Base-by-base conservation (phyloP, 2,888 invertebrate genomes). In the Caenorhabditis angaria region DNA sequence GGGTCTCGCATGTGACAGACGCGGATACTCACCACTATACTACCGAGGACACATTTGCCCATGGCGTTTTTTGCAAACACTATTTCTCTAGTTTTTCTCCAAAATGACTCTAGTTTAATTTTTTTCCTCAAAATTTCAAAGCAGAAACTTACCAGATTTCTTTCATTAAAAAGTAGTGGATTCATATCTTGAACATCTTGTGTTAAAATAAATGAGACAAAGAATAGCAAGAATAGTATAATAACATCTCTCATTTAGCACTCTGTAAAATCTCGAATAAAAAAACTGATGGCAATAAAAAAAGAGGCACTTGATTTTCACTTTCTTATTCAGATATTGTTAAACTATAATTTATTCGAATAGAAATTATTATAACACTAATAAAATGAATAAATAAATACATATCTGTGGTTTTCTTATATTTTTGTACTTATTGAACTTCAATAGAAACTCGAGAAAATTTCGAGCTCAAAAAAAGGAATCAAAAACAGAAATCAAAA, bases 1-100 rank as follows among this genome's bases (percentile, higher is more conserved):
- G 83, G 83, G 83, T 83, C 83, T 83, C 83, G 83, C 83, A 83
- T 78, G 83, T 83, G 83, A 83, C 83, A 83, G 83, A 78, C 83
- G 82, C 82, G 83, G 83, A 83, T 83, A 83, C 82, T 83, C 71
- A 83, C 82, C 81, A 83, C 82, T 83, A 83, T 81, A 83, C 82
- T 82, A 82, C 81, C 80, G 78, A 80, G 79, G 80, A 82, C 76
- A 71, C 67, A 61, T 35, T 25, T 12, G n/a, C n/a, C n/a, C n/a
- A n/a, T n/a, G n/a, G n/a, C n/a, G n/a, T n/a, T n/a, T n/a, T n/a
- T n/a, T n/a, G n/a, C n/a, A n/a, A n/a, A n/a, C n/a, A n/a, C n/a
- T n/a, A n/a, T n/a, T n/a, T n/a, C n/a, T n/a, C n/a, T n/a, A n/a
- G n/a, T n/a, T n/a, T n/a, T n/a, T n/a, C n/a, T n/a, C n/a, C 18